Conservation (phyloP, 2,113 vertebrate species). For the Todiramphus chloris region DNA sequence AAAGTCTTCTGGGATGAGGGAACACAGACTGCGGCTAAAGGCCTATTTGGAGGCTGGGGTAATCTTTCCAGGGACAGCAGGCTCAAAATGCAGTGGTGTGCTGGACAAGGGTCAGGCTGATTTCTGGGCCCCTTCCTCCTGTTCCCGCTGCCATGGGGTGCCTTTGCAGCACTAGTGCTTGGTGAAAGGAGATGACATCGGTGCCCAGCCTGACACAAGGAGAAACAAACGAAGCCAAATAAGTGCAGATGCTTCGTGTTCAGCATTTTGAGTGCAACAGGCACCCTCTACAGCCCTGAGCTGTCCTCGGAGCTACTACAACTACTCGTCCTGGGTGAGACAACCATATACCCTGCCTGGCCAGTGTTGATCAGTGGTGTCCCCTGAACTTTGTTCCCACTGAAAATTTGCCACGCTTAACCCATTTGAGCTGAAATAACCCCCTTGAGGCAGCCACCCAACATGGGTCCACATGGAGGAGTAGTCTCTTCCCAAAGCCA, state of each 20-base stretch:
- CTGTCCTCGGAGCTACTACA: background rate
- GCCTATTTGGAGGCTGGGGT: background rate
- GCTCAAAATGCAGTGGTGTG: background rate
- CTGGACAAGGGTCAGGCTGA: background rate
- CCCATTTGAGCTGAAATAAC: background rate
- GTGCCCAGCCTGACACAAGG: accelerated
- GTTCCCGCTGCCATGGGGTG: background rate
- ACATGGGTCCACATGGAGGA: background rate
- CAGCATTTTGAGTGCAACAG: background rate
- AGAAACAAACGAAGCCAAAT: background rate
- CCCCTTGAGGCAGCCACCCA: too few relatives aligned
- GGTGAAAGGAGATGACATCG: background rate
- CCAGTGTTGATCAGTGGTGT: background rate
- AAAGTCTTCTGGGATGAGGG: background rate
- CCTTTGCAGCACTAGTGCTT: background rate
- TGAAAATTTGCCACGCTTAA: background rate
- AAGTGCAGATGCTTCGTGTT: background rate
- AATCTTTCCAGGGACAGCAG: background rate
- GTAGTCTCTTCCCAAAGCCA: background rate
- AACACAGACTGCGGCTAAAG: background rate
- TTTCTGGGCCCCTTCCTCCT: background rate
- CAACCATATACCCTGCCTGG: background rate
- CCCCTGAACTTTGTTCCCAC: background rate
- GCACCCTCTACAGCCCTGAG: background rate
- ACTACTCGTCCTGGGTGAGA: background rate